phyloP scores from a whole-genome alignment of 2,888 invertebrate species.

The Artemia sinica region DNA sequence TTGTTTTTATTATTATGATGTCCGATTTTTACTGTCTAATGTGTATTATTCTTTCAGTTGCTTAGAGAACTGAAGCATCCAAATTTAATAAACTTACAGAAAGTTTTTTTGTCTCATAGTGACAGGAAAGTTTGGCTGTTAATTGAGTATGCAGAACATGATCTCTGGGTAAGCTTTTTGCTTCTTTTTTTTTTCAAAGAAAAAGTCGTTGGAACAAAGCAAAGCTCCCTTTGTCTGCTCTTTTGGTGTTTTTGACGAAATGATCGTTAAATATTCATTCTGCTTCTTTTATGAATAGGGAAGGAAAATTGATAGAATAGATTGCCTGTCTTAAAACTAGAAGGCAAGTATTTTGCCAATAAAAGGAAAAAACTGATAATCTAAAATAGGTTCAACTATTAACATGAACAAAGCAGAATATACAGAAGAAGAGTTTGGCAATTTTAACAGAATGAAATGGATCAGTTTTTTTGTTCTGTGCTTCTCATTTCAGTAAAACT shows the following conservation, averaged over 20 bases:
- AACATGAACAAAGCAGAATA: too few species aligned
- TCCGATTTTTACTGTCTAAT: too few species aligned
- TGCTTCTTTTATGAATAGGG: background rate
- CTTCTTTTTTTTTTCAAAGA: background rate
- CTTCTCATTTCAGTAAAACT: too few species aligned
- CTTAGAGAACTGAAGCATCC: conserved; percentile 87
- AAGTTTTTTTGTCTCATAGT: conserved; percentile 88
- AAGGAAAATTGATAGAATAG: background rate
- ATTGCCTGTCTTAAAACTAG: background rate
- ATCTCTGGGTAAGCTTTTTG: conserved; percentile 55
- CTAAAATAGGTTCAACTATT: too few species aligned
- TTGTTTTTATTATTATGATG: too few species aligned
- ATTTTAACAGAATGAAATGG: too few species aligned
- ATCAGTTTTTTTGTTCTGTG: too few species aligned
- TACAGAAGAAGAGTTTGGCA: too few species aligned
- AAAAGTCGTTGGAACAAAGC: background rate
- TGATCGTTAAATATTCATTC: background rate
- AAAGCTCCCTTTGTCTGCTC: conserved; percentile 15
- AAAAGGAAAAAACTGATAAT: too few species aligned
- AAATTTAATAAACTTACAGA: conserved; percentile 87
- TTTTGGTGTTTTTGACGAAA: background rate
- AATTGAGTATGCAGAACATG: conserved; percentile 98
- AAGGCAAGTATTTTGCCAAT: background rate
- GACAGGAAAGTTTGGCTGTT: conserved; percentile 92
- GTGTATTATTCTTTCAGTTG: conserved; percentile 43